A percentile compares a stretch with the other conserved stretches of the same genome.
These are phyloP conservation scores for Esox niger DNA, from an alignment of 2,113 vertebrate genomes.

Conservation along the genomic window DNA sequence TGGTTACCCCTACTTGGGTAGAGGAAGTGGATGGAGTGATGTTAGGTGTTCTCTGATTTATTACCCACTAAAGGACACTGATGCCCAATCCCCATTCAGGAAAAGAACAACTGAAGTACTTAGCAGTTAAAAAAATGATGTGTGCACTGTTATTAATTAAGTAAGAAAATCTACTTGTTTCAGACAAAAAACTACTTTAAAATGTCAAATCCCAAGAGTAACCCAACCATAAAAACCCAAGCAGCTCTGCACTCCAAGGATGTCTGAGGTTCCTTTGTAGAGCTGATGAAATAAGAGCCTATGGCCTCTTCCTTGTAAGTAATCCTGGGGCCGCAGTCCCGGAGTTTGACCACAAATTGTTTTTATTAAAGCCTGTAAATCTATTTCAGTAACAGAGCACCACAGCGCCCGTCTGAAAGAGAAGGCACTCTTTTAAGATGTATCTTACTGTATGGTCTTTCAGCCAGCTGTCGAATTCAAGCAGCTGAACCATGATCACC, in stretches of 20 bases:
- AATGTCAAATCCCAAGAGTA: neutral
- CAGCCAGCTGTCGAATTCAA: slow-evolving; percentile 12
- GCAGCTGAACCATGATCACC: neutral
- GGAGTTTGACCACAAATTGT: slow-evolving; percentile 34
- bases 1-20: too few species aligned
- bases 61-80: too few species aligned
- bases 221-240: slow-evolving; percentile 1
- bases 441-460: neutral
- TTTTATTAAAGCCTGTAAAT: slow-evolving; percentile 48
- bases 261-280: slow-evolving; percentile 15
- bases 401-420: slow-evolving; percentile 10
- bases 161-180: neutral
- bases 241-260: slow-evolving; percentile 3
- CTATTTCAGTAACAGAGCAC: slow-evolving; percentile 30
- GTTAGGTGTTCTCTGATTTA: too few species aligned
- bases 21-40: too few species aligned
- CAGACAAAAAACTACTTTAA: neutral
- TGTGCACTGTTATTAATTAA: too few species aligned
- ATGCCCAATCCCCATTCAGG: neutral
- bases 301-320: slow-evolving; percentile 11
- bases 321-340: slow-evolving; percentile 10
- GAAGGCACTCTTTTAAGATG: slow-evolving; percentile 27
- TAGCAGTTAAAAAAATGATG: neutral
- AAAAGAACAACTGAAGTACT: neutral
- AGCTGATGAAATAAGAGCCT: slow-evolving; percentile 18